These are phyloP conservation scores for Acanthurus leucopareius DNA, from an alignment of 2,797 vertebrate genomes.

Conservation along the genomic window DNA sequence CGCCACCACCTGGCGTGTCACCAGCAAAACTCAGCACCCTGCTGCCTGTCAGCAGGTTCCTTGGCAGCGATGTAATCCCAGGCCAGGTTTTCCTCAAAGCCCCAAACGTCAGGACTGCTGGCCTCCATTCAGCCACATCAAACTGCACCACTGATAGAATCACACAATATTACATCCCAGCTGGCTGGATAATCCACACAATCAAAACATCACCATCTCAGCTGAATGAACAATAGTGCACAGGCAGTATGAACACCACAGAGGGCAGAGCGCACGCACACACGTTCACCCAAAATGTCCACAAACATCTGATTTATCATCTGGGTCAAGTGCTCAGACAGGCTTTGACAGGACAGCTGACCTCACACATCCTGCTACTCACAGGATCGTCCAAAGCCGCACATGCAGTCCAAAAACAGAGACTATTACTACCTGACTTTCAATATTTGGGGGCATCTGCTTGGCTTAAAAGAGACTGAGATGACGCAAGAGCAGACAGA, in stretches of 20 bases:
- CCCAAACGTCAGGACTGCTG: conserved; percentile 25
- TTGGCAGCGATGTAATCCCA: conserved; percentile 43
- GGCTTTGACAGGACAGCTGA: conserved; percentile 50
- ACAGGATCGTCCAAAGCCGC: conserved; percentile 16
- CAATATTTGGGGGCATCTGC: conserved; percentile 41
- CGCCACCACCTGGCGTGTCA: conserved; percentile 58
- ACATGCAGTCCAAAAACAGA: conserved; percentile 16
- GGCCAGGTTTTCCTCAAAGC: conserved; percentile 44
- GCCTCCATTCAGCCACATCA: conserved; percentile 47
- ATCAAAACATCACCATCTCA: conserved; percentile 75
- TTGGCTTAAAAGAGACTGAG: conserved; percentile 41
- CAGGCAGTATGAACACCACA: conserved; percentile 24
- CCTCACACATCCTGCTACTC: conserved; percentile 40
- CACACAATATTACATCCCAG: conserved; percentile 49
- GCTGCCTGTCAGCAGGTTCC: conserved; percentile 49
- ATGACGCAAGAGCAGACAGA: conserved; percentile 38
- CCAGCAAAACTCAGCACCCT: conserved; percentile 45
- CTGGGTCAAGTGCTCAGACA: conserved; percentile 56
- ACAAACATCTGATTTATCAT: conserved; percentile 45
- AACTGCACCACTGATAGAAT: conserved; percentile 43
- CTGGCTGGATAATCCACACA: conserved; percentile 67
- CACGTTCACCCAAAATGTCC: conserved; percentile 16
- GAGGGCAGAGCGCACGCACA: conserved; percentile 16
- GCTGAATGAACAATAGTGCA: conserved; percentile 57
- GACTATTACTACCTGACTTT: conserved; percentile 32